These are phyloP conservation scores for Coracopsis vasa DNA, from an alignment of 2,113 vertebrate genomes.

Conservation along the genomic window DNA sequence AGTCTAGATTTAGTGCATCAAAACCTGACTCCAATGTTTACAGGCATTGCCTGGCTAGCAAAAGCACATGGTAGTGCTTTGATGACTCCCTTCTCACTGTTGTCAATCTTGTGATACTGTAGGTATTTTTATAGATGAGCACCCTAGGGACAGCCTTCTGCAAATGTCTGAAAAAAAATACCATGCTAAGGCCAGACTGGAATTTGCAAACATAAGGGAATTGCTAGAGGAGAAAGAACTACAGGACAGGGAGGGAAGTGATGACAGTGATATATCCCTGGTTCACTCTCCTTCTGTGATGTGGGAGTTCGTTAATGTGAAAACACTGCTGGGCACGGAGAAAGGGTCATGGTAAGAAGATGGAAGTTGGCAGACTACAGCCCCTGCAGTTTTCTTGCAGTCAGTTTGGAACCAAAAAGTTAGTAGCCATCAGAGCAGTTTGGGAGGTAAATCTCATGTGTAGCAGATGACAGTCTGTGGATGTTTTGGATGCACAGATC, in stretches of 20 bases:
- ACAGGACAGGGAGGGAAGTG: not conserved
- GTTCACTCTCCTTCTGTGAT: not conserved
- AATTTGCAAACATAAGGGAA: not conserved
- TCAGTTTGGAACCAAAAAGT: not conserved
- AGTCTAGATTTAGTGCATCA: not conserved
- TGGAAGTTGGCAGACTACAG: not conserved
- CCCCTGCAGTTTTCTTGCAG: not conserved
- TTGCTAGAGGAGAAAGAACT: not conserved
- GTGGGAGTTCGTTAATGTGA: not conserved
- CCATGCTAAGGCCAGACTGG: not conserved
- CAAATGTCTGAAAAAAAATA: not conserved
- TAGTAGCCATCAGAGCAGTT: not conserved
- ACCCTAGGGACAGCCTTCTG: not conserved
- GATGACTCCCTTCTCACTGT: not conserved
- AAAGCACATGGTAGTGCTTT: not conserved
- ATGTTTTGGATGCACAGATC: not conserved
- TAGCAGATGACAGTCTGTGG: not conserved
- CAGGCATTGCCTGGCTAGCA: not conserved
- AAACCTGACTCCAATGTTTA: not conserved
- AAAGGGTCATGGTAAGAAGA: not conserved
- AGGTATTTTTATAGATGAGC: not conserved
- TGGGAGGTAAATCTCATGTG: not conserved
- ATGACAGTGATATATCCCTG: not conserved
- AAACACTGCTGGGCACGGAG: not conserved
- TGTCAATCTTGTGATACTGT: not conserved